phyloP scores from a whole-genome alignment of 2,113 vertebrate species.

The Panthera tigris region DNA sequence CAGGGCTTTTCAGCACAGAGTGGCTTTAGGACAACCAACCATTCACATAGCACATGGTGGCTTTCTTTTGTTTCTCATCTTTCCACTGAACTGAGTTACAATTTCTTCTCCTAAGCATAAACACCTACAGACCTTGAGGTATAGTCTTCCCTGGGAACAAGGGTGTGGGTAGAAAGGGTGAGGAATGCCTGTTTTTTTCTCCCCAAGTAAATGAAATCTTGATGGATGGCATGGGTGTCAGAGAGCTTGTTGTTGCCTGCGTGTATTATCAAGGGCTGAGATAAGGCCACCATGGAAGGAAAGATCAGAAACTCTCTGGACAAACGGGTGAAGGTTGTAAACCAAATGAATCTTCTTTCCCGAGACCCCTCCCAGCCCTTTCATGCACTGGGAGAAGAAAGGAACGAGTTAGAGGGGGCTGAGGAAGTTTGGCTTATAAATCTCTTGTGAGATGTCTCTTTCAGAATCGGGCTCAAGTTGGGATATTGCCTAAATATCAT shows the following conservation, averaged over 20 bases:
- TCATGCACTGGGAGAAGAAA: neutral
- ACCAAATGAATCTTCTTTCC: neutral
- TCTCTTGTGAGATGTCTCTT: neutral
- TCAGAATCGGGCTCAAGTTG: neutral
- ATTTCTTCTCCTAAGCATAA: neutral
- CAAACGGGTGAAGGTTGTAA: neutral
- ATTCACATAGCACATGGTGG: neutral
- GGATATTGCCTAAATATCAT: neutral
- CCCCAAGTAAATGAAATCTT: neutral
- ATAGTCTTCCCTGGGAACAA: neutral
- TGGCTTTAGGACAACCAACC: neutral
- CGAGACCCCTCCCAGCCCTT: neutral
- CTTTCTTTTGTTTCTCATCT: constrained; percentile 22
- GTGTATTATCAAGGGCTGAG: neutral
- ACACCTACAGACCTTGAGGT: neutral
- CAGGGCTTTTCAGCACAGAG: neutral
- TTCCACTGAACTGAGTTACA: neutral
- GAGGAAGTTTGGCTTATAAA: neutral
- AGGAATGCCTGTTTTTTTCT: neutral
- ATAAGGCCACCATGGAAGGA: neutral
- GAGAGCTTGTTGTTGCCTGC: neutral
- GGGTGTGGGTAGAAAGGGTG: neutral
- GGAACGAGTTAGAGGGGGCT: neutral
- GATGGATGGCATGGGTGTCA: neutral
- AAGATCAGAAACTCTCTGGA: neutral